A percentile compares a stretch with the other conserved stretches of the same genome.
Conservation (phyloP, 2,888 invertebrate species). For the Euphydryas editha region DNA sequence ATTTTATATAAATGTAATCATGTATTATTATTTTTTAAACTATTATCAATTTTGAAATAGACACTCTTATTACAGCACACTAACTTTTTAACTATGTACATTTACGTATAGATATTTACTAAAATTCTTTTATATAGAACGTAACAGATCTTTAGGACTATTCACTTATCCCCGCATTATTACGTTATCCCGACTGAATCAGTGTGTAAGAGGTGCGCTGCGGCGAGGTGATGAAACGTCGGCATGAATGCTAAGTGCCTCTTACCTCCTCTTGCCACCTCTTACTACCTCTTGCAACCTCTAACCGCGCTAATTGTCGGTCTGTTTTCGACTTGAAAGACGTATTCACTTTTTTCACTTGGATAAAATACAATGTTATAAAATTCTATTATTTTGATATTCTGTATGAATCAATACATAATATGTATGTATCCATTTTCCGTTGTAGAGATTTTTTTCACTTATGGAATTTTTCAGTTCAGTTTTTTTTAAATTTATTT, state of each 20-base stretch:
- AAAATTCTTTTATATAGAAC: conserved; percentile 5
- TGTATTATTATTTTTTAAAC: no score
- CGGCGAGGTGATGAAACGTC: conserved; percentile 41
- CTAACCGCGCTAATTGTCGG: conserved; percentile 65
- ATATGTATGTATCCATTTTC: neutral
- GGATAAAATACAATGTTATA: neutral
- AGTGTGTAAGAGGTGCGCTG: conserved; percentile 45
- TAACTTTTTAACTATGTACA: neutral
- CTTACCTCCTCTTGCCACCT: conserved; percentile 62
- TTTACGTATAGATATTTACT: neutral
- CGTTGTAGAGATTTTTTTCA: no score
- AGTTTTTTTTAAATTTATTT: no score
- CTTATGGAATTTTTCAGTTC: no score
- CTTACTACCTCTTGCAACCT: conserved; percentile 64
- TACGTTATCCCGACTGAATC: conserved; percentile 45
- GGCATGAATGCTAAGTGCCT: conserved; percentile 63
- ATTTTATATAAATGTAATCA: no score
- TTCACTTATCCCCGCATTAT: conserved; percentile 39
- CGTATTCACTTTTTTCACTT: conserved; percentile 25
- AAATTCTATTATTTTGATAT: neutral
- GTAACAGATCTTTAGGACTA: conserved; percentile 28
- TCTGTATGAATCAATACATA: conserved; percentile 2
- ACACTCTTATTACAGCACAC: neutral
- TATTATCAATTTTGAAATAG: neutral
- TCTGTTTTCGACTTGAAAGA: conserved; percentile 43